phyloP scores from a whole-genome alignment of 2,888 invertebrate genomes.

The Prosapia bicincta region DNA sequence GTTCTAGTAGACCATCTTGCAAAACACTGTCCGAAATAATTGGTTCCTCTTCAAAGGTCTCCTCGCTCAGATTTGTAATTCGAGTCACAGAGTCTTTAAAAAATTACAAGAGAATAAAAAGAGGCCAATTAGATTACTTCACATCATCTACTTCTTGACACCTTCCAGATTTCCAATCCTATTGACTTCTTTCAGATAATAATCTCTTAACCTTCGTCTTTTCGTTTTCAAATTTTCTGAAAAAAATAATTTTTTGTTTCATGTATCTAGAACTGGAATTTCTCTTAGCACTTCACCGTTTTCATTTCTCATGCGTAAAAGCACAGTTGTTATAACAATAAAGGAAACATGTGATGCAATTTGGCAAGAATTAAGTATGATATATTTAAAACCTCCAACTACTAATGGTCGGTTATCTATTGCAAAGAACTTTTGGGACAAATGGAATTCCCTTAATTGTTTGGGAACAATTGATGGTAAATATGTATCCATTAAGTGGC shows the following conservation, averaged over 20 bases:
- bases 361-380: background rate
- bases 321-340: background rate
- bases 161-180: too few relatives aligned
- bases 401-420: background rate
- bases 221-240: background rate
- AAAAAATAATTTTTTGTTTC: background rate
- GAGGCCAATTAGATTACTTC: too few relatives aligned
- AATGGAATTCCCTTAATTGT: too few relatives aligned
- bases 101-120: too few relatives aligned
- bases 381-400: background rate
- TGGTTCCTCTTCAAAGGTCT: too few relatives aligned
- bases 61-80: too few relatives aligned
- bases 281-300: background rate
- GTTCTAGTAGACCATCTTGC: too few relatives aligned
- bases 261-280: background rate
- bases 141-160: too few relatives aligned
- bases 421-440: background rate
- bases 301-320: background rate
- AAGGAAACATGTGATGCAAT: background rate
- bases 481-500: background rate
- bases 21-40: too few relatives aligned
- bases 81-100: too few relatives aligned
- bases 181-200: too few relatives aligned
- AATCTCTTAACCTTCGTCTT: background rate
- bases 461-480: too few relatives aligned